A percentile compares a stretch with the other conserved stretches of the same genome.
These are phyloP conservation scores for Sericinus montela DNA, from an alignment of 2,888 invertebrate genomes.

Conservation along the genomic window DNA sequence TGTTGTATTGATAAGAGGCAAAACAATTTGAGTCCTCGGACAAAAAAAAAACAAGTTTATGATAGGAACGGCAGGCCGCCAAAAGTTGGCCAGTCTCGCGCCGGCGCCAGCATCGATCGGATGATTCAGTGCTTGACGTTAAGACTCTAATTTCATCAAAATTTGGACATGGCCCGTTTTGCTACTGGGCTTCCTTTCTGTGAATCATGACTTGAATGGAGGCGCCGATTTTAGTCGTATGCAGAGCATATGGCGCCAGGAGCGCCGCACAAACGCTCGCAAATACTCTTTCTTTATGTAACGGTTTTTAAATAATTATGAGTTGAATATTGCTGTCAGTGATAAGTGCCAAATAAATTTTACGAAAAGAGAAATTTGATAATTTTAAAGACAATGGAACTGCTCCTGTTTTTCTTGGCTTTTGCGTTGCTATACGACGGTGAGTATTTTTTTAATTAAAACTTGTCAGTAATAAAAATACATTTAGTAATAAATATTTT, in stretches of 20 bases:
- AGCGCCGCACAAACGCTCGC: constrained; percentile 33
- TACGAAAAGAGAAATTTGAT: background rate
- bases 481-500: no score
- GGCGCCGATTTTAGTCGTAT: constrained; percentile 52
- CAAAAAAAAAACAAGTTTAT: constrained; percentile 26
- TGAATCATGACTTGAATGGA: constrained; percentile 61
- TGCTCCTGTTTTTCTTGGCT: constrained; percentile 43
- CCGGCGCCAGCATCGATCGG: constrained; percentile 65
- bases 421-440: constrained; percentile 57
- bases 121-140: constrained; percentile 46
- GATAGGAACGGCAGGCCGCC: constrained; percentile 36
- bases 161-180: constrained; percentile 66
- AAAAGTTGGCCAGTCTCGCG: constrained; percentile 55
- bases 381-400: constrained; percentile 51
- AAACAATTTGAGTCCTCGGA: constrained; percentile 21
- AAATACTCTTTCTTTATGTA: constrained; percentile 32
- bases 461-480: no score
- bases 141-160: constrained; percentile 43
- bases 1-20: constrained; percentile 15
- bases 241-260: constrained; percentile 43
- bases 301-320: constrained; percentile 15
- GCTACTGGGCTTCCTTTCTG: constrained; percentile 61
- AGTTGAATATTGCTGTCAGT: constrained; percentile 7
- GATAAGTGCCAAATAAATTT: constrained; percentile 22
- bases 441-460: constrained; percentile 39